Base-by-base conservation (phyloP, 2,888 invertebrate species). In the Thera obeliscata region DNA sequence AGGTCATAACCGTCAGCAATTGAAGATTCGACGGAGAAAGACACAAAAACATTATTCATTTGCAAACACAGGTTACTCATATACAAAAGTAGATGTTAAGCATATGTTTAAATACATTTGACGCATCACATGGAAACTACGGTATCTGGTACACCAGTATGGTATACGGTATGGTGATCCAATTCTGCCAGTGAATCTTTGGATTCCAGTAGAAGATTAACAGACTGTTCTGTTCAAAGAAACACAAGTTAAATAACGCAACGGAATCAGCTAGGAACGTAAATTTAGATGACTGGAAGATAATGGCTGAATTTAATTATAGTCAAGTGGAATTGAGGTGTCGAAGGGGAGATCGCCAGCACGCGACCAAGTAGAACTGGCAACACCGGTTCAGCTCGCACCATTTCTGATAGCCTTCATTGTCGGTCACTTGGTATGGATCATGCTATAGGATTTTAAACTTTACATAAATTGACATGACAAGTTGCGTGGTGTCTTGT, bases 381-480 rank as follows among this genome's bases (percentile, higher is more conserved):
- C 59, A 81, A 73, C 84, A 87, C 86, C 85, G 85, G 87, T 86
- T 78, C 76, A 64, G 71, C 78, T 79, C 80, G 79, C 75, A 83
- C 82, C 82, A 84, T 82, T 84, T 85, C 80, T 85, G 84, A 83
- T 84, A 81, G 80, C 83, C 85, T 83, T 84, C 83, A 74, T 78
- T 80, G 81, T 82, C 82, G 81, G 80, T 78, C 82, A 80, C 66
- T 66, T 65, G 64, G 76, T 65, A 69, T 78, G 84, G 81, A 70
- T 66, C 76, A 83, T 82, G 80, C 62, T 35, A 69, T 33, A 56
- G 43, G 58, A 55, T 54, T 9, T 56, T 41, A 7, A 46, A 46
- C 43, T 43, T 43, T 46, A 2, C 22, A 52, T 52, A 33, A 33
- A 8, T 8, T 33, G 3, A 33, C 33, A 46, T 33, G 52, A 52